phyloP scores from a whole-genome alignment of 2,113 vertebrate species.

The Microtus ochrogaster region DNA sequence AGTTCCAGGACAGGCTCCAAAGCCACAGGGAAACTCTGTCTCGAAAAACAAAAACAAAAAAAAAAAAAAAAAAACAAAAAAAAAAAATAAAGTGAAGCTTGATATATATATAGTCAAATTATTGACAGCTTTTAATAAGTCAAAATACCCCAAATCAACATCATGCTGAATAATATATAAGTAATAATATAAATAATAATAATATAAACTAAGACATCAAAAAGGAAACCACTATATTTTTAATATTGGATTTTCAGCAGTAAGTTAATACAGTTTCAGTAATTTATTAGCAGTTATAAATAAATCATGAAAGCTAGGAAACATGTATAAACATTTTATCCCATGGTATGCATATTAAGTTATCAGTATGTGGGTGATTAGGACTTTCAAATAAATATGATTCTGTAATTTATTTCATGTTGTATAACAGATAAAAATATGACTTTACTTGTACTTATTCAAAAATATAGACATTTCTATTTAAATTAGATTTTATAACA shows the following conservation, averaged over 20 bases:
- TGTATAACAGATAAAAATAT: slow-evolving; percentile 64
- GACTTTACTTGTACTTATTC: slow-evolving; percentile 66
- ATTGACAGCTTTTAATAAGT: not conserved
- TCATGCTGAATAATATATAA: not conserved
- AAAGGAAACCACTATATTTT: not conserved
- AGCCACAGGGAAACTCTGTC: no score
- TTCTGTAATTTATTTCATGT: not conserved
- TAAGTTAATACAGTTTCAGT: not conserved
- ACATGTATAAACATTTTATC: not conserved
- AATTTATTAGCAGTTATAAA: not conserved
- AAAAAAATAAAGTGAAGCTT: not conserved
- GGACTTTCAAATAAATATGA: not conserved
- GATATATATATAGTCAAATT: not conserved
- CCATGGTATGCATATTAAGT: not conserved
- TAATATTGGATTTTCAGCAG: not conserved
- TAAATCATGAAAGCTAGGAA: not conserved
- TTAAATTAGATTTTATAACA: slow-evolving; percentile 41
- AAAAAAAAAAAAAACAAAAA: no score
- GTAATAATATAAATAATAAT: not conserved
- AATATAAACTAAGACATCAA: not conserved
- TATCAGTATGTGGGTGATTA: not conserved
- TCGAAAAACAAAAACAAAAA: no score
- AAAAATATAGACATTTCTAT: slow-evolving; percentile 61
- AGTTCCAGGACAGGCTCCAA: no score
- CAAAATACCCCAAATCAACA: not conserved